Conservation (phyloP, 2,888 invertebrate genomes). For the Elgonia sp. region DNA sequence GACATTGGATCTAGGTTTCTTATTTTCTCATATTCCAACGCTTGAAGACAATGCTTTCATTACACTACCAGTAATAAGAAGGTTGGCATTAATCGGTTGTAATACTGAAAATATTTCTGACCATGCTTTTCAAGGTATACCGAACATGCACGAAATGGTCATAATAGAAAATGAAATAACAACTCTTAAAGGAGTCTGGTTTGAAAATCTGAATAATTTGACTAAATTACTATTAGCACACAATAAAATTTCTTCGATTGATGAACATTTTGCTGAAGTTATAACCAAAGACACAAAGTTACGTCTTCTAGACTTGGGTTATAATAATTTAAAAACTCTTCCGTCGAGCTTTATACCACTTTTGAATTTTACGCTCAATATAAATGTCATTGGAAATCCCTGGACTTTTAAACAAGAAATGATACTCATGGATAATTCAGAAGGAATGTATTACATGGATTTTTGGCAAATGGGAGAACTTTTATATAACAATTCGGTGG, state of each 20-base stretch:
- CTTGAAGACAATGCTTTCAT: conserved; percentile 18
- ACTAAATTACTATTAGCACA: background rate
- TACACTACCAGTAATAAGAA: background rate
- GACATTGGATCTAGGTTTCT: background rate
- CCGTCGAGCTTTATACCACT: conserved; percentile 27
- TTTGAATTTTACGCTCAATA: background rate
- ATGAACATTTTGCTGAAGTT: conserved; percentile 49
- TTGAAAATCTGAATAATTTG: conserved; percentile 7
- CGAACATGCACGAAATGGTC: background rate
- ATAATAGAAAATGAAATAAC: conserved; percentile 20
- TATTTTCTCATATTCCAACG: conserved; percentile 7
- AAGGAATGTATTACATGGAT: background rate
- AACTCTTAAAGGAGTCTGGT: conserved; percentile 49
- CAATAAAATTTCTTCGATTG: conserved; percentile 37
- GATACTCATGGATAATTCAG: background rate
- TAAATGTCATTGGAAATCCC: conserved; percentile 6
- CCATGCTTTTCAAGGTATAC: conserved; percentile 35
- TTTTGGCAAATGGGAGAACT: background rate
- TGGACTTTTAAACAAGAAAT: conserved; percentile 52
- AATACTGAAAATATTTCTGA: conserved; percentile 33
- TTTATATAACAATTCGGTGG: conserved; percentile 15
- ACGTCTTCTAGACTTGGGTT: background rate
- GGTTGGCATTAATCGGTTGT: background rate
- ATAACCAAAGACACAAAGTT: background rate
- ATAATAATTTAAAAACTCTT: conserved; percentile 22